These are phyloP conservation scores for Aplysina aerophoba DNA, from an alignment of 37 sponge, comb jelly and placozoan genomes.

Conservation along the genomic window DNA sequence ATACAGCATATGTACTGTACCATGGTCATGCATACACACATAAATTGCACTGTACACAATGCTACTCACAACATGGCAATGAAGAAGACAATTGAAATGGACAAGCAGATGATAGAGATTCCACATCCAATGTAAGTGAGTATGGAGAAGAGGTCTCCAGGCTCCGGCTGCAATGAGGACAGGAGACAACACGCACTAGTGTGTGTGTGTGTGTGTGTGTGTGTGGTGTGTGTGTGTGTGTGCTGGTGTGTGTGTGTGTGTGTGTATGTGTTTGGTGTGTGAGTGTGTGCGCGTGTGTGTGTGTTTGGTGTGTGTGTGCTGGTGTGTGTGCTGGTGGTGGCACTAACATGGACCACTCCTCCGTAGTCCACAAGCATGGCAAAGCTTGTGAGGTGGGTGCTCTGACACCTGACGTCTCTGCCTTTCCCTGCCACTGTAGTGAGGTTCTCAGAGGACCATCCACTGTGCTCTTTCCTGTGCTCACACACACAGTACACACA, in stretches of 20 bases:
- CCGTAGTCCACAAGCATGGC: conserved; percentile 68
- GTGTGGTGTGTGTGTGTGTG: conserved; percentile 60
- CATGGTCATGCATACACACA: no score
- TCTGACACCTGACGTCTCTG: conserved; percentile 34
- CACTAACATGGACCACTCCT: not conserved
- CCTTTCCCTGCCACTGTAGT: conserved; percentile 13
- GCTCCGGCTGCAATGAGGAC: not conserved
- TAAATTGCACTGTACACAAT: not conserved
- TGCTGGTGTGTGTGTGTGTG: conserved; percentile 46
- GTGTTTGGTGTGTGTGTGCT: no score
- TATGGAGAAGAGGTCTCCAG: not conserved
- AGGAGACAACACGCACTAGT: not conserved
- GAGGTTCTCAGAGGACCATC: conserved; percentile 31
- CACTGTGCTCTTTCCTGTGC: not conserved
- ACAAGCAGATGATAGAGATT: not conserved
- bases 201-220: conserved; percentile 54
- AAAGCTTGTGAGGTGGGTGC: conserved; percentile 73
- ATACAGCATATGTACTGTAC: no score
- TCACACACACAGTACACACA: no score
- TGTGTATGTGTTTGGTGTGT: no score
- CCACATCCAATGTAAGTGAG: not conserved
- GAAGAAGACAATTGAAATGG: conserved; percentile 4
- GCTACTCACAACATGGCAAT: not conserved
- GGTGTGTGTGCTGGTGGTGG: no score
- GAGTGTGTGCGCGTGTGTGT: no score